Evolutionary conservation across 2,797 vertebrate genomes (phyloP).

Genomic region (Masticophis lateralis): DNA sequence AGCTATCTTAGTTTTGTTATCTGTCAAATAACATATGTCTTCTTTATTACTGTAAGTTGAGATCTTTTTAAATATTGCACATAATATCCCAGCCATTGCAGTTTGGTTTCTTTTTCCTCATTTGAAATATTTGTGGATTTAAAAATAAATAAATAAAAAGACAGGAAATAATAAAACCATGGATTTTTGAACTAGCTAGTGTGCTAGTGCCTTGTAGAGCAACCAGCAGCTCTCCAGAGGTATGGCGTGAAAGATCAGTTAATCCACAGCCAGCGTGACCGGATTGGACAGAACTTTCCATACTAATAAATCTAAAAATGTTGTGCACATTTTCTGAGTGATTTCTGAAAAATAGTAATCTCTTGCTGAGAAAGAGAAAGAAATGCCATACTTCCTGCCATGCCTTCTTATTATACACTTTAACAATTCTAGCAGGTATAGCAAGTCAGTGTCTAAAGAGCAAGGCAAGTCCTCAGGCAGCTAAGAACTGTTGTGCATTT

Average conservation of each 20-base stretch:
- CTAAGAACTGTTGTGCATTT: constrained; percentile 1
- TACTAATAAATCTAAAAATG: constrained; percentile 42
- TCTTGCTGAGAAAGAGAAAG: constrained; percentile 31
- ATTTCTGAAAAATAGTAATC: constrained; percentile 25
- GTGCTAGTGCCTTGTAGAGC: constrained; percentile 46
- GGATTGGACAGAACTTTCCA: not conserved
- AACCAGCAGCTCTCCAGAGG: not conserved
- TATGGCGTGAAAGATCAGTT: not conserved
- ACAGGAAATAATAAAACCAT: constrained; percentile 26
- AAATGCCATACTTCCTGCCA: constrained; percentile 14
- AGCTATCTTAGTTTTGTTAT: not conserved
- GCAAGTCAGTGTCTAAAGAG: constrained; percentile 9
- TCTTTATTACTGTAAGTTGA: not conserved
- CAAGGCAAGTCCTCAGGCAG: constrained; percentile 16
- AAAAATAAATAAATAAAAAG: not conserved
- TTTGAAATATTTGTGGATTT: not conserved
- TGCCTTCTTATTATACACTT: constrained; percentile 38
- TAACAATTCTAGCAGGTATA: not conserved
- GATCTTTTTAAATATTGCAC: constrained; percentile 8
- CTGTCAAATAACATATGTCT: not conserved
- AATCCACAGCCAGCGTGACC: not conserved
- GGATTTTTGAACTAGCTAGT: constrained; percentile 19
- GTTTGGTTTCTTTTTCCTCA: constrained; percentile 9
- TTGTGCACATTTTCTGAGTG: constrained; percentile 33
- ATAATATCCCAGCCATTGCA: not conserved